Evolutionary conservation across 2,113 vertebrate genomes (phyloP).

Genomic region (Callopanchax toddi): DNA sequence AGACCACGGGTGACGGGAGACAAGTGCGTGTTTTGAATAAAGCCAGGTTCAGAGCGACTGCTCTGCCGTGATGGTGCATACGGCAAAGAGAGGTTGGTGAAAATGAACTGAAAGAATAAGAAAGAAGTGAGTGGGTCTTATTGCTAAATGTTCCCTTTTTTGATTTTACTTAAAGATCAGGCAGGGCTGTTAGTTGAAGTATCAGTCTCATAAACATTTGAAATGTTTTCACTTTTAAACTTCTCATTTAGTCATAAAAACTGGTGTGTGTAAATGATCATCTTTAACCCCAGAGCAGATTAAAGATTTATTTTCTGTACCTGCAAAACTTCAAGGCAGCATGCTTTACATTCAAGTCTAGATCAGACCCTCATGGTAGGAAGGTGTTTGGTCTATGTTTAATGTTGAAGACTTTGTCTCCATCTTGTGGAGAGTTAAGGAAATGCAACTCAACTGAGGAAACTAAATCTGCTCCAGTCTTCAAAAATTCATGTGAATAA

Average conservation of each 20-base stretch:
- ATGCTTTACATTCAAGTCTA: too few species aligned
- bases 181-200: neutral
- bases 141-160: neutral
- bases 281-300: neutral
- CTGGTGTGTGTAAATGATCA: neutral
- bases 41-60: slow-evolving; percentile 22
- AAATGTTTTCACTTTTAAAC: neutral
- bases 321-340: too few species aligned
- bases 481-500: too few species aligned
- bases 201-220: too few species aligned
- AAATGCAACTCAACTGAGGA: neutral
- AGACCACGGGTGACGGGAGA: slow-evolving; percentile 58
- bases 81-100: slow-evolving; percentile 6
- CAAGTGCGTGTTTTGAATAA: slow-evolving; percentile 62
- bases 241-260: neutral
- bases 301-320: too few species aligned
- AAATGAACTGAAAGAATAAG: slow-evolving; percentile 6
- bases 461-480: too few species aligned
- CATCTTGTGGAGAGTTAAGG: slow-evolving; percentile 51
- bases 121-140: slow-evolving; percentile 7
- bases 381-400: neutral
- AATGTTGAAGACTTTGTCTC: slow-evolving; percentile 41
- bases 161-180: slow-evolving; percentile 32
- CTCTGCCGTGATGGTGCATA: slow-evolving; percentile 33
- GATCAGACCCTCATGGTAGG: too few species aligned